Percentiles rank a stretch among this genome's conserved stretches.
phyloP scores from a whole-genome alignment of 1,140 invertebrate species.

The Daktulosphaira vitifoliae region DNA sequence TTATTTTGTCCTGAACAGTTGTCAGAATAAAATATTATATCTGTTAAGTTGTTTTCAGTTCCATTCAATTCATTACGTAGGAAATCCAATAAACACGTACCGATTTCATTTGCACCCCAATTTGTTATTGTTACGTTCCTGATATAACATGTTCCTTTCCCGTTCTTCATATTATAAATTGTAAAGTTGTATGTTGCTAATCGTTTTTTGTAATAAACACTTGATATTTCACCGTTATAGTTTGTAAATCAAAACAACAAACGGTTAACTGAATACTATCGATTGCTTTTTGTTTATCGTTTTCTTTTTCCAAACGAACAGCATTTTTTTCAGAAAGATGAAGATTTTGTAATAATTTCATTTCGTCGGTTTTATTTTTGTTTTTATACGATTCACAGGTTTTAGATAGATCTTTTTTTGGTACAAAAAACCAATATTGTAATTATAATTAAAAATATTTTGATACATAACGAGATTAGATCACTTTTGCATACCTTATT shows the following conservation, averaged over 20 bases:
- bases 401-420: slow-evolving; percentile 28
- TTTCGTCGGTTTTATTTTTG: slow-evolving; percentile 1
- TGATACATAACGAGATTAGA: slow-evolving; percentile 26
- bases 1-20: slow-evolving; percentile 21
- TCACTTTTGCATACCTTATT: slow-evolving; percentile 27
- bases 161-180: neutral
- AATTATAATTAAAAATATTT: slow-evolving; percentile 25
- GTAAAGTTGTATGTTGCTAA: slow-evolving; percentile 35
- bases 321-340: slow-evolving; percentile 7
- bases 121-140: neutral
- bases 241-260: slow-evolving; percentile 34
- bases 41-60: neutral
- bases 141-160: neutral
- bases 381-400: slow-evolving; percentile 20
- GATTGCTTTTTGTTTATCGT: slow-evolving; percentile 11
- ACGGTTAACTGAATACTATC: neutral
- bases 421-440: slow-evolving; percentile 32
- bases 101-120: neutral
- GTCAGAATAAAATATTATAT: neutral
- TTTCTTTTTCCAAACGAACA: slow-evolving; percentile 3
- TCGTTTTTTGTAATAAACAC: slow-evolving; percentile 34
- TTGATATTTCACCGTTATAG: slow-evolving; percentile 29
- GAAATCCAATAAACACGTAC: neutral
- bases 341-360: neutral
- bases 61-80: neutral